phyloP scores from a whole-genome alignment of 2,797 vertebrate species.

The Diglossa cyanea region DNA sequence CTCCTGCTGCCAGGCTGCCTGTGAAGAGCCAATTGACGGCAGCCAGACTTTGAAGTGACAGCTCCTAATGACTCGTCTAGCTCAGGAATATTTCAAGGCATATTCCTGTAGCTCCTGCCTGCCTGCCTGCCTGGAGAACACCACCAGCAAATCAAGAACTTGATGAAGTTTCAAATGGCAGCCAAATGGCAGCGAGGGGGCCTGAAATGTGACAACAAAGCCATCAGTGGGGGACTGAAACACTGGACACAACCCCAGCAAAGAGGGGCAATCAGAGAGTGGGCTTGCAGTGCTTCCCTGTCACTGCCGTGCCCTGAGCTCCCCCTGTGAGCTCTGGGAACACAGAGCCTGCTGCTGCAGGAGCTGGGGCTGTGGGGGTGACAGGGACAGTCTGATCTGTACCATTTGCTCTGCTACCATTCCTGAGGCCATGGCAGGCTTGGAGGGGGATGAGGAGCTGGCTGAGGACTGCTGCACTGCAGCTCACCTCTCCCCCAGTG shows the following conservation, averaged over 20 bases:
- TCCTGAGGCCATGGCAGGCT: rapidly evolving
- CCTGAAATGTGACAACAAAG: background rate
- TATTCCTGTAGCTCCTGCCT: background rate
- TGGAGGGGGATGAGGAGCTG: background rate
- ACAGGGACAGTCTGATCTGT: background rate
- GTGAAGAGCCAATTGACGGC: background rate
- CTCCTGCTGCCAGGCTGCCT: background rate
- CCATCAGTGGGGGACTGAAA: background rate
- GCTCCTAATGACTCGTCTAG: conserved; percentile 2
- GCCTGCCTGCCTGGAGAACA: background rate
- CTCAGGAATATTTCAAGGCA: background rate
- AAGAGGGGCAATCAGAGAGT: rapidly evolving
- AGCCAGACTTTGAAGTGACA: background rate
- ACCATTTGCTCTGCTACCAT: background rate
- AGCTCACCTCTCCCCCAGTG: background rate
- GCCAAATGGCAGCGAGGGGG: background rate
- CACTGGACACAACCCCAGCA: rapidly evolving
- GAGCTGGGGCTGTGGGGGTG: background rate
- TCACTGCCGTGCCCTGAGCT: background rate
- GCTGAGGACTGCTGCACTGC: conserved; percentile 1
- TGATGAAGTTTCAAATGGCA: background rate
- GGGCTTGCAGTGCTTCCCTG: background rate
- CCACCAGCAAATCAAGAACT: background rate
- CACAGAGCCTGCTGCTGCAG: background rate
- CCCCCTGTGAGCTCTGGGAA: background rate